phyloP scores from a whole-genome alignment of 2,888 invertebrate species.

The Pocota personata region DNA sequence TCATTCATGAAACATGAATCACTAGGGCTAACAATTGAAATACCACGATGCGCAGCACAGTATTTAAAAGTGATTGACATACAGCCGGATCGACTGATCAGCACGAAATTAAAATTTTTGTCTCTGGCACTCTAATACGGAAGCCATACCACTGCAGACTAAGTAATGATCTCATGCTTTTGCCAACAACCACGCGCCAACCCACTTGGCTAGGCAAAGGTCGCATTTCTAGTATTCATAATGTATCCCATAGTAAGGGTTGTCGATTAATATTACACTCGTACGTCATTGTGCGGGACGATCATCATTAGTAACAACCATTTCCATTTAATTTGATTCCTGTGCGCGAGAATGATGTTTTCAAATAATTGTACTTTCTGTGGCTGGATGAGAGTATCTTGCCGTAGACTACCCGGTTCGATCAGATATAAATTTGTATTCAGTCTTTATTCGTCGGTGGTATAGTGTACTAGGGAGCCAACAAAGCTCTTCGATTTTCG shows the following conservation, averaged over 20 bases:
- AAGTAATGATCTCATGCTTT: slow-evolving; percentile 57
- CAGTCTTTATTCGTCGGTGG: slow-evolving; percentile 53
- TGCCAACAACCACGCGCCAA: slow-evolving; percentile 46
- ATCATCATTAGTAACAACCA: slow-evolving; percentile 41
- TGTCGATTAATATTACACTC: slow-evolving; percentile 9
- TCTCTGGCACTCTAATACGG: slow-evolving; percentile 28
- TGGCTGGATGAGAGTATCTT: slow-evolving; percentile 30
- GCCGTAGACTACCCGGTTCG: slow-evolving; percentile 24
- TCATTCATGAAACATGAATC: slow-evolving; percentile 43
- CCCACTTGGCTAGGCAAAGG: slow-evolving; percentile 43
- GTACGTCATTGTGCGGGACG: slow-evolving; percentile 13
- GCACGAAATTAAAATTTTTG: background rate
- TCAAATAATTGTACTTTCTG: slow-evolving; percentile 7
- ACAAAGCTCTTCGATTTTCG: slow-evolving; percentile 1
- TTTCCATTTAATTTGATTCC: slow-evolving; percentile 23
- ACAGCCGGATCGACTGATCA: slow-evolving; percentile 33
- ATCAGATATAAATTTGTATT: slow-evolving; percentile 32
- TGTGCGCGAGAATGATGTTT: slow-evolving; percentile 2
- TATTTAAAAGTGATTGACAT: slow-evolving; percentile 19
- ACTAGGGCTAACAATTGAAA: slow-evolving; percentile 19
- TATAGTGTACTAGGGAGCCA: slow-evolving; percentile 23
- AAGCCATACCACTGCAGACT: slow-evolving; percentile 28
- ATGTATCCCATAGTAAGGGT: slow-evolving; percentile 35
- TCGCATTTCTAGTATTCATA: slow-evolving; percentile 26
- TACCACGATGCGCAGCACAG: background rate